Evolutionary conservation across 2,888 invertebrate genomes (phyloP), one percentile per base, ranked within the genome.

Genomic region (Euspilapteryx auroguttella): DNA sequence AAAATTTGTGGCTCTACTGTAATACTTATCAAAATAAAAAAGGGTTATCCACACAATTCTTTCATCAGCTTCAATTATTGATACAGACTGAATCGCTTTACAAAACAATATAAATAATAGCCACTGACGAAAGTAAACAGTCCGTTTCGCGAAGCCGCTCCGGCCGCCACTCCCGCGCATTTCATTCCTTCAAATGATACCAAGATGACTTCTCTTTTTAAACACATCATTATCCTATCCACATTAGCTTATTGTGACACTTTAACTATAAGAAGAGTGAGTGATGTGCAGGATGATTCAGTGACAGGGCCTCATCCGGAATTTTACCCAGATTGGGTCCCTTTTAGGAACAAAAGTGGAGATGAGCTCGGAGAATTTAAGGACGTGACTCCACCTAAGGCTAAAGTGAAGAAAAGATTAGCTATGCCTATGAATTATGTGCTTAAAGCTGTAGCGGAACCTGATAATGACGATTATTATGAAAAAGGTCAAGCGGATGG

Each of bases 71-170:
- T n/a, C 17, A 17, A 8, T 17, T 17, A 17, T 17, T 17, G 17
- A 17, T 17, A 17, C 17, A 17, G 17, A 17, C 17, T 17, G 17
- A 17, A 17, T 17, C 17, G 17, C 8, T 17, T 17, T 17, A 8
- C 8, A 17, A n/a, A 69, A 71, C 68, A 71, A 66, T 75, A 75
- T 75, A 73, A 75, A 73, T 73, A 68, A 68, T 65, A 61, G 64
- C 63, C 47, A 49, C 48, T 44, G 46, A 49, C 45, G 42, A 49
- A 43, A 40, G 48, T 44, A 42, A 50, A 47, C 66, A 73, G 73
- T 73, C 47, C 40, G 42, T 42, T 39, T 42, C 57, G 56, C 53
- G 65, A 53, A 41, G 52, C 47, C 52, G 56, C 17, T 17, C 25
- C 40, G 43, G 44, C n/a, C 33, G 42, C 38, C 38, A 40, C 42